phyloP scores from a whole-genome alignment of 2,888 invertebrate species.

The Coelopa pilipes region DNA sequence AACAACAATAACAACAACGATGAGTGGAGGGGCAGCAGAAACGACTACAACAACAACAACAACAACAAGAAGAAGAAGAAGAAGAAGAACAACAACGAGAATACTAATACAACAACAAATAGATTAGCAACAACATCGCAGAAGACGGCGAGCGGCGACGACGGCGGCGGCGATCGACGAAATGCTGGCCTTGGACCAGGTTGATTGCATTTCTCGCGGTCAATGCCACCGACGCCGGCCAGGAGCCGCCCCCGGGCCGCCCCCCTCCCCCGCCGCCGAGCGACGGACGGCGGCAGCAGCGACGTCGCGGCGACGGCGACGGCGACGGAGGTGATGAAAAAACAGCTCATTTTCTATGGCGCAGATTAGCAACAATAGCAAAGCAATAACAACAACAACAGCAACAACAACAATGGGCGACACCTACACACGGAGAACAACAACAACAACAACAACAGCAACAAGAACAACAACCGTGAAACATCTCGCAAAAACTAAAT shows the following conservation, averaged over 20 bases:
- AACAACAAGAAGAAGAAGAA: too few relatives aligned
- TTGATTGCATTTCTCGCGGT: constrained; percentile 65
- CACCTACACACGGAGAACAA: constrained; percentile 4
- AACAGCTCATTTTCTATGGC: neutral
- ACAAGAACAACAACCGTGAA: too few relatives aligned
- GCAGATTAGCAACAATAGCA: neutral
- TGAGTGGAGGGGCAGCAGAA: too few relatives aligned
- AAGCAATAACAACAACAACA: neutral
- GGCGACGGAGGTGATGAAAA: too few relatives aligned
- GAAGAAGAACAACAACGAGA: too few relatives aligned
- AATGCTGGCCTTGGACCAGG: constrained; percentile 63
- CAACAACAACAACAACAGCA: neutral
- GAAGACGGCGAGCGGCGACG: too few relatives aligned
- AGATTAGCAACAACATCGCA: too few relatives aligned
- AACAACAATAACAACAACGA: too few relatives aligned
- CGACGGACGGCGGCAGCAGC: too few relatives aligned
- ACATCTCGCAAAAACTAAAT: too few relatives aligned
- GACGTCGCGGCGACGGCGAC: neutral
- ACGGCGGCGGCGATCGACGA: constrained; percentile 21
- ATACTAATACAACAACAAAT: too few relatives aligned
- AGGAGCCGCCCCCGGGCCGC: neutral
- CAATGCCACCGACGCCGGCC: constrained; percentile 53
- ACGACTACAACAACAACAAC: too few relatives aligned
- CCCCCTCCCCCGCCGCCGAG: neutral
- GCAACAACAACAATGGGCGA: neutral